Evolutionary conservation across 1,140 invertebrate genomes (phyloP), one percentile per base, ranked within the genome.

Genomic region (Zaprionus tsacasi): DNA sequence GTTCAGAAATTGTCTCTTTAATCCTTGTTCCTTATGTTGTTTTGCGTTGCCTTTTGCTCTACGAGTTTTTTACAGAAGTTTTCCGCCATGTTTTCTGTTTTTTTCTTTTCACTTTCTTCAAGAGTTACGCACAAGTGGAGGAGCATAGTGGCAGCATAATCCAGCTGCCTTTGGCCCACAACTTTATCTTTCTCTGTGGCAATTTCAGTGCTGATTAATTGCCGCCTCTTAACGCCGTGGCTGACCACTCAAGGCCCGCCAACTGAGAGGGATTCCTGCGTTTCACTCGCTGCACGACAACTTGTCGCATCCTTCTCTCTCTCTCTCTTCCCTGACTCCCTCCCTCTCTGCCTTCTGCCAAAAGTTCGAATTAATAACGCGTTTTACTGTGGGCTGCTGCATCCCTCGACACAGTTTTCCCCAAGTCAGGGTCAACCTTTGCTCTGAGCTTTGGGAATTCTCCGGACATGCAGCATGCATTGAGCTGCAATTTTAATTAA

Each of bases 151-250:
- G 52, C 11, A 48, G 10, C 30, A 27, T 58, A 45, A 63, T 60
- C 58, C 58, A 63, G 27, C 50, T 57, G 58, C 60, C 69, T 71
- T 71, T 76, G 48, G 54, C 56, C 61, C 59, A 61, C 48, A 70
- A 76, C 43, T 71, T 71, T 71, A 60, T 70, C 69, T 71, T 60
- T 38, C 52, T 54, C 57, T 67, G 50, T 45, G 58, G 60, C 56
- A 78, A 78, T 72, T 74, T 78, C 66, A 70, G 71, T 64, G 60
- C 76, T 78, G 72, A 78, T 78, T 78, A 78, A 78, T 78, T 78
- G 76, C 66, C 25, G 60, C 61, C 64, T 76, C 63, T 78, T 76
- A 78, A 78, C 76, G 72, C 72, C 67, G 61, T 65, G 76, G 72
- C 67, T 76, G 63, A 63, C 64, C 75, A 64, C 75, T 68, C 75